These are phyloP conservation scores for Acrossocheilus wenchowensis DNA, from an alignment of 2,797 vertebrate species.

Conservation along the genomic window DNA sequence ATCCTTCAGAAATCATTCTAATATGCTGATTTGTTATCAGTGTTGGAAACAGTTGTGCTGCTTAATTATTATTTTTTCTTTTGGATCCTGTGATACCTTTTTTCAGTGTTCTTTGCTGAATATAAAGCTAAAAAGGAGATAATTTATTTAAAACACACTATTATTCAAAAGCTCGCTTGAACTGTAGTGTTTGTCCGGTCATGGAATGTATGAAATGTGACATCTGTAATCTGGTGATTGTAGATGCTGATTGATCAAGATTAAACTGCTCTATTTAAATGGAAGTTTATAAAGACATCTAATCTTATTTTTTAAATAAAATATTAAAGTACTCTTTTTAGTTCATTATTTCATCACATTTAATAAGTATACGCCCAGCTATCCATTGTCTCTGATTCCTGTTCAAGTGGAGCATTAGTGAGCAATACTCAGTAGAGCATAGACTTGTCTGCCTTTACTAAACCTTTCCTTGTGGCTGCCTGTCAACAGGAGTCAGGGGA, in stretches of 20 bases:
- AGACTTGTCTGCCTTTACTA: conserved; percentile 64
- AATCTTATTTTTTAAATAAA: neutral
- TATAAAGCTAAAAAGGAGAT: too few relatives aligned
- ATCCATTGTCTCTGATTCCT: conserved; percentile 22
- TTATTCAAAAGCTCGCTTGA: too few relatives aligned
- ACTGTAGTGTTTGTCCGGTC: neutral
- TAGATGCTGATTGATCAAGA: neutral
- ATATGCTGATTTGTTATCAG: neutral
- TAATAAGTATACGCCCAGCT: neutral
- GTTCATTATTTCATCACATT: conserved; percentile 22
- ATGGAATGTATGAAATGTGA: neutral
- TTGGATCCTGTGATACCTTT: too few relatives aligned
- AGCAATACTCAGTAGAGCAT: conserved; percentile 52
- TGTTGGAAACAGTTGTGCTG: neutral
- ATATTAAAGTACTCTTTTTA: neutral
- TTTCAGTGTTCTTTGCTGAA: too few relatives aligned
- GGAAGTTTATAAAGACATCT: neutral
- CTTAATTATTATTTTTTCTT: neutral
- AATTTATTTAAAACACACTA: neutral
- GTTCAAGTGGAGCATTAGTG: conserved; percentile 26
- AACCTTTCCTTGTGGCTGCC: conserved; percentile 50
- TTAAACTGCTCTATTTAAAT: neutral
- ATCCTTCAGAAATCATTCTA: neutral
- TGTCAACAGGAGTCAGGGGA: conserved; percentile 59
- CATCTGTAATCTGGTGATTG: neutral